phyloP scores from a whole-genome alignment of 1,140 invertebrate genomes.

The Muscidifurax raptorellus region DNA sequence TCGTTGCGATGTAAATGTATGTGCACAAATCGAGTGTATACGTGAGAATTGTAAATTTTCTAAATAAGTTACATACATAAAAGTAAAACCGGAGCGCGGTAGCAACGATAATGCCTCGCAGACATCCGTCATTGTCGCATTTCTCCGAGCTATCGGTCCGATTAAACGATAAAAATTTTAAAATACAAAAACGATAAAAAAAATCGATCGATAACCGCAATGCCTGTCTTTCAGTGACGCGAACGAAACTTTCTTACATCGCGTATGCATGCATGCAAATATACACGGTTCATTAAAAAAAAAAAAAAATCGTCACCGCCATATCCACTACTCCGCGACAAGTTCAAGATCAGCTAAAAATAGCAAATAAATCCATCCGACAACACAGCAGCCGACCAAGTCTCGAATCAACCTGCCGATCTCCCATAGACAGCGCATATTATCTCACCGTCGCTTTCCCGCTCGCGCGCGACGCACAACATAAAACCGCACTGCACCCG shows the following conservation, averaged over 20 bases:
- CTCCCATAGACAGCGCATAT: background rate
- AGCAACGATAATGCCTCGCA: background rate
- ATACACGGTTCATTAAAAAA: no score
- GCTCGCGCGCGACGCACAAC: background rate
- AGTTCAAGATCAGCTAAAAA: background rate
- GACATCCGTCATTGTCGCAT: background rate
- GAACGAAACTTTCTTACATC: background rate
- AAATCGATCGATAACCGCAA: background rate
- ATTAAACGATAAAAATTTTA: background rate
- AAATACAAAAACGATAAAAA: background rate
- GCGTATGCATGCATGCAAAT: background rate
- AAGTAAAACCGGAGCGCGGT: background rate
- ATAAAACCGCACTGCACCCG: background rate
- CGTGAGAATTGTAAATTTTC: conserved; percentile 4
- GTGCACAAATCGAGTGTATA: background rate
- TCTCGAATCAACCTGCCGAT: background rate
- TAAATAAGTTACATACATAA: conserved; percentile 18
- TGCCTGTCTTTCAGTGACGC: no score
- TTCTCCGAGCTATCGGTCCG: background rate
- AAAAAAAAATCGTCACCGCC: background rate
- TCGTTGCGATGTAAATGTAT: background rate
- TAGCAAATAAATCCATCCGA: background rate
- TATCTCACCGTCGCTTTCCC: background rate
- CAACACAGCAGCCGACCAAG: no score
- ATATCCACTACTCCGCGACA: background rate